phyloP scores from a whole-genome alignment of 2,888 invertebrate species.

The Tetragonula carbonaria region DNA sequence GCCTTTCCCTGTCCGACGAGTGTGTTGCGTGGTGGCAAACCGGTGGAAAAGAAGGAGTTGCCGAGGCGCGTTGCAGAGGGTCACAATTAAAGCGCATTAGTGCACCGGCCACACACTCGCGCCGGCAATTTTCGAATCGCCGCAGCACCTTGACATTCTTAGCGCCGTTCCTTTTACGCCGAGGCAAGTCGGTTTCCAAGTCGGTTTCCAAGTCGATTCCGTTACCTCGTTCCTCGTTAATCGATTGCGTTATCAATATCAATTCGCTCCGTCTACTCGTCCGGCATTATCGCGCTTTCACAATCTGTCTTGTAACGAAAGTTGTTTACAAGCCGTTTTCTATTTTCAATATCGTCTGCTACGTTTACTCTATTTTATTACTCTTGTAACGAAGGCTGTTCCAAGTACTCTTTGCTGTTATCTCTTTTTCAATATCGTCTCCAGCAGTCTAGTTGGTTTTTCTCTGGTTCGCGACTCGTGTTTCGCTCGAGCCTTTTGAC shows the following conservation, averaged over 20 bases:
- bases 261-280: no score
- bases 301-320: not conserved
- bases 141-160: slow-evolving; percentile 80
- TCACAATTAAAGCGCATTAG: slow-evolving; percentile 82
- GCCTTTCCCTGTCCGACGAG: slow-evolving; percentile 28
- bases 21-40: slow-evolving; percentile 18
- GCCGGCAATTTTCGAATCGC: slow-evolving; percentile 71
- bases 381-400: no score
- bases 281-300: no score
- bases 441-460: no score
- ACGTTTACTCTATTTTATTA: not conserved
- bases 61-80: slow-evolving; percentile 57
- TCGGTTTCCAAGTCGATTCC: slow-evolving; percentile 13
- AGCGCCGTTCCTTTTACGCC: slow-evolving; percentile 36
- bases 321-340: not conserved
- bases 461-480: no score
- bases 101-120: slow-evolving; percentile 67
- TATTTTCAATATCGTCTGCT: not conserved
- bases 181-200: slow-evolving; percentile 13
- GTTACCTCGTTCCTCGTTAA: not conserved
- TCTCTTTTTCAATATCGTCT: no score
- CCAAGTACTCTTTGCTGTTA: no score
- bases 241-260: not conserved
- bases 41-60: slow-evolving; percentile 40
- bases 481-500: no score